A percentile compares a stretch with the other conserved stretches of the same genome.
Evolutionary conservation across 1,140 invertebrate genomes (phyloP).

Genomic region (Hydropsyche tenuis): DNA sequence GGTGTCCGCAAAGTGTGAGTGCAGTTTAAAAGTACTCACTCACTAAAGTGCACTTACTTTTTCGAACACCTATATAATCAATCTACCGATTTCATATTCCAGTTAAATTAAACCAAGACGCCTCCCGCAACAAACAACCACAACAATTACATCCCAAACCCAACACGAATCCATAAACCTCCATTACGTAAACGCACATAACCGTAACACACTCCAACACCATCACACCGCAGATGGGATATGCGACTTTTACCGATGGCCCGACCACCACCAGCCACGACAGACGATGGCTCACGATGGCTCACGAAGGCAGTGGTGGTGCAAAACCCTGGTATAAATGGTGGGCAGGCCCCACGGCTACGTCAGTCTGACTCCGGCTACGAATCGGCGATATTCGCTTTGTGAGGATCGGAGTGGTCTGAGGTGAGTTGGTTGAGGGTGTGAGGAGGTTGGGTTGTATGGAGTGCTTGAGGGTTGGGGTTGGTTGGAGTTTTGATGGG

Average conservation of each 20-base stretch:
- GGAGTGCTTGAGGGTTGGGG: not conserved
- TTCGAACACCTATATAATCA: no score
- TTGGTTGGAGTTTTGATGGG: not conserved
- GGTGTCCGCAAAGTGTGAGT: no score
- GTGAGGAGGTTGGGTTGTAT: no score
- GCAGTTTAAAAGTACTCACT: no score
- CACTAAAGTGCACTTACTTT: no score
- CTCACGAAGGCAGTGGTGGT: no score
- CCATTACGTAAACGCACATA: constrained; percentile 1
- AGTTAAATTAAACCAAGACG: no score
- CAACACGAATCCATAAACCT: no score
- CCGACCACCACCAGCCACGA: constrained; percentile 7
- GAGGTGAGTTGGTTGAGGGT: constrained; percentile 28
- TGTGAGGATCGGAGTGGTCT: no score
- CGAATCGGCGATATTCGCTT: not conserved
- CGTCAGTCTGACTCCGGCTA: constrained; percentile 30
- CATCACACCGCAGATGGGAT: not conserved
- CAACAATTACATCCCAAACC: no score
- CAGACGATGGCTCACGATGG: no score
- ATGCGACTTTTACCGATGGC: not conserved
- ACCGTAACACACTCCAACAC: not conserved
- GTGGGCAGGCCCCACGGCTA: not conserved
- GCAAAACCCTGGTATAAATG: constrained; percentile 5
- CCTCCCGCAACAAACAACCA: not conserved
- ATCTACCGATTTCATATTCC: no score